A percentile compares a stretch with the other conserved stretches of the same genome.
Conservation (phyloP, 2,797 vertebrate species). For the Catamblyrhynchus diadema region DNA sequence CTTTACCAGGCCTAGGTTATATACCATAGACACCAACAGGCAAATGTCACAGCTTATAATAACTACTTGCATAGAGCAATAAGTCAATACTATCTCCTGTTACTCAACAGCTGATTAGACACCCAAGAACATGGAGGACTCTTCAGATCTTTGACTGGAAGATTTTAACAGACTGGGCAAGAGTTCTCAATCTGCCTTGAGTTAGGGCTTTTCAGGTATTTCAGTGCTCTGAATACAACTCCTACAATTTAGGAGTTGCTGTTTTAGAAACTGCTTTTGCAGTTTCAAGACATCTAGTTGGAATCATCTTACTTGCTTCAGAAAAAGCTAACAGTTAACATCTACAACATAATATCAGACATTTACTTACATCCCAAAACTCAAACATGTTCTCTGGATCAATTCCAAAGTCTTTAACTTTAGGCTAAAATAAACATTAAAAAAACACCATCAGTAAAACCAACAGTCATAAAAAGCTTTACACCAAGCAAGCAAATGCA, state of each 20-base stretch:
- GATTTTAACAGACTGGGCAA: background rate
- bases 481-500: background rate
- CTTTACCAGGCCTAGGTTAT: constrained; percentile 65
- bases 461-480: background rate
- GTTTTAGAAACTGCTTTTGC: background rate
- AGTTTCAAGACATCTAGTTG: background rate
- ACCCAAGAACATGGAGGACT: background rate
- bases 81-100: constrained; percentile 73
- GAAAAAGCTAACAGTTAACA: background rate
- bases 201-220: background rate
- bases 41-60: constrained; percentile 90
- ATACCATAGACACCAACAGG: background rate
- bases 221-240: background rate
- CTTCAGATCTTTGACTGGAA: constrained; percentile 9
- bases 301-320: background rate
- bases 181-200: background rate
- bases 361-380: constrained; percentile 96
- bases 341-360: background rate
- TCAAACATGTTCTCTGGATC: constrained; percentile 96
- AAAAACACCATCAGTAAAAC: background rate
- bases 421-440: constrained; percentile 76
- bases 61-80: constrained; percentile 63
- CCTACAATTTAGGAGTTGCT: background rate
- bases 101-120: constrained; percentile 80
- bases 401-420: constrained; percentile 96